Evolutionary conservation across 2,113 vertebrate genomes (phyloP), one percentile per base, ranked within the genome.

Genomic region (Panthera tigris): DNA sequence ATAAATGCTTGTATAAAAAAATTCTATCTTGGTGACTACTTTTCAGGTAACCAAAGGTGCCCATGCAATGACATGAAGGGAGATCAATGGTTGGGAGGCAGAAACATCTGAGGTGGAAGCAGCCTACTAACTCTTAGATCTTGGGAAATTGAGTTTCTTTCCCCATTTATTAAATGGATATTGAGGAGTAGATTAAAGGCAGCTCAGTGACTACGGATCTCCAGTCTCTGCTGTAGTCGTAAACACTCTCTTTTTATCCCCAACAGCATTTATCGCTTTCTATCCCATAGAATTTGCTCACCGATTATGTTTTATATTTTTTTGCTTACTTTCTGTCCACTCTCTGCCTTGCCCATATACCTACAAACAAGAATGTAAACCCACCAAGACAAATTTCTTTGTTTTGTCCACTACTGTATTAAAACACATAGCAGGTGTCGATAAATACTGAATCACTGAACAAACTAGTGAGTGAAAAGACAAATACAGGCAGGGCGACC

Each of bases 321-420:
- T 93, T 74, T 91, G 10, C 14, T 52, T 86, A 50, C 66, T 94
- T 48, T 86, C n/a, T 76, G 31, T 82, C 25, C 1, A 63, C 36
- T 12, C 0, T 33, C 4, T 7, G 3, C 12, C n/a, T 27, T 65
- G 13, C n/a, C 23, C 15, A 66, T 0, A 61, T 0, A 78, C 6
- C 50, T 55, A 74, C 13, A 36, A 90, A 81, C 12, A 69, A 25
- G 12, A 68, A 41, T 69, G 9, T 29, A 85, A 89, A 65, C 6
- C 31, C 12, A 19, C 8, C 50, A 85, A n/a, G 8, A 65, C 66
- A 94, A 74, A 45, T 36, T 45, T 74, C 15, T 48, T 87, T n/a
- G 10, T 69, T 97, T 86, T 65, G 9, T 85, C 88, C 10, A 83
- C 13, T 41, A 57, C 57, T 31, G 0, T 61, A 48, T 86, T 96